Evolutionary conservation across 2,797 vertebrate species (phyloP).

Genomic region (Sandelia bainsii): DNA sequence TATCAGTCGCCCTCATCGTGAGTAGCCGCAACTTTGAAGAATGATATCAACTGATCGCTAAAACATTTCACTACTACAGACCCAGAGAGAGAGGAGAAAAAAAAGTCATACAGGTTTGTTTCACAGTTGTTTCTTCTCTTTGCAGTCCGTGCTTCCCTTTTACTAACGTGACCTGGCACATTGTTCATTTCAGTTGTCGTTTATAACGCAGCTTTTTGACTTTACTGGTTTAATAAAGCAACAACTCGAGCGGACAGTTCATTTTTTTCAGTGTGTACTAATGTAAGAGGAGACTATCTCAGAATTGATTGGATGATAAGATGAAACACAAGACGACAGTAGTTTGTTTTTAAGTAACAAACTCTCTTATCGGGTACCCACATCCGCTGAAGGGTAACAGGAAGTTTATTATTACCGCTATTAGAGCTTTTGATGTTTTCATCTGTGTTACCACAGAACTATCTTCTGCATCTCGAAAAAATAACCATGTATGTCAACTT

Average conservation of each 20-base stretch:
- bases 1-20: conserved; percentile 19
- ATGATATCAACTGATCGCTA: conserved; percentile 68
- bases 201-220: too few relatives aligned
- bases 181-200: background rate
- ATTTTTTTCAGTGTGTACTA: background rate
- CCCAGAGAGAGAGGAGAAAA: conserved; percentile 46
- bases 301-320: background rate
- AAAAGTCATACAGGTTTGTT: conserved; percentile 83
- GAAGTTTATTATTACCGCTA: conserved; percentile 28
- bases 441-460: background rate
- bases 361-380: conserved; percentile 41
- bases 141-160: background rate
- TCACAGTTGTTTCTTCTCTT: conserved; percentile 42
- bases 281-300: background rate
- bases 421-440: background rate
- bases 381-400: conserved; percentile 29
- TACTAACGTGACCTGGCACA: background rate
- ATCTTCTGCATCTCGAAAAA: background rate
- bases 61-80: conserved; percentile 50
- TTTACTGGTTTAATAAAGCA: background rate
- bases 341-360: background rate
- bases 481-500: background rate
- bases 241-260: background rate
- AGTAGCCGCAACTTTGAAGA: conserved; percentile 75
- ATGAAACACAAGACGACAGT: background rate